Evolutionary conservation across 2,797 vertebrate genomes (phyloP).

Genomic region (Nyctibius grandis): DNA sequence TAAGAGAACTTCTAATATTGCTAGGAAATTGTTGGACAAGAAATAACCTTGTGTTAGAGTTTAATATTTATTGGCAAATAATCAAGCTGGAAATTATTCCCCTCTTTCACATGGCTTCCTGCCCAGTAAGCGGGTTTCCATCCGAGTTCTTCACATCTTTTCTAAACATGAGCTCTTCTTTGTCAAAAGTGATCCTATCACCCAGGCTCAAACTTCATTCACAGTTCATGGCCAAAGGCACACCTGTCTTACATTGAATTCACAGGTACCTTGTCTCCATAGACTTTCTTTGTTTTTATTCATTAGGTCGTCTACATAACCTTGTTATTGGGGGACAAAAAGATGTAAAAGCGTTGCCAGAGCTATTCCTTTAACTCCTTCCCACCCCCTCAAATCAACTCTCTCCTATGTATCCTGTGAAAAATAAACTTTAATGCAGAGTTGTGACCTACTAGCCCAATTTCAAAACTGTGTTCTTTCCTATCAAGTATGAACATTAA

Average conservation of each 20-base stretch:
- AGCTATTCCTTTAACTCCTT: not conserved
- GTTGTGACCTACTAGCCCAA: not conserved
- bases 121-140: not conserved
- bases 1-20: not conserved
- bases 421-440: not conserved
- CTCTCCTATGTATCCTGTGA: not conserved
- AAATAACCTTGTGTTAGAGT: not conserved
- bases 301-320: not conserved
- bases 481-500: not conserved
- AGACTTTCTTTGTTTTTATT: not conserved
- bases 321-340: not conserved
- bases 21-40: not conserved
- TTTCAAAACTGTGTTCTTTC: not conserved
- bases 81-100: not conserved
- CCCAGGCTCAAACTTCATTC: not conserved
- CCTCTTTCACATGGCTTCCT: not conserved
- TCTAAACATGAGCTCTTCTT: not conserved
- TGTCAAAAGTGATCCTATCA: not conserved
- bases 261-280: not conserved
- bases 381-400: not conserved
- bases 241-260: not conserved
- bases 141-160: not conserved
- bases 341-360: not conserved
- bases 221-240: not conserved
- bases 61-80: not conserved